Base-by-base conservation (phyloP, 2,797 vertebrate species). In the Martes flavigula region DNA sequence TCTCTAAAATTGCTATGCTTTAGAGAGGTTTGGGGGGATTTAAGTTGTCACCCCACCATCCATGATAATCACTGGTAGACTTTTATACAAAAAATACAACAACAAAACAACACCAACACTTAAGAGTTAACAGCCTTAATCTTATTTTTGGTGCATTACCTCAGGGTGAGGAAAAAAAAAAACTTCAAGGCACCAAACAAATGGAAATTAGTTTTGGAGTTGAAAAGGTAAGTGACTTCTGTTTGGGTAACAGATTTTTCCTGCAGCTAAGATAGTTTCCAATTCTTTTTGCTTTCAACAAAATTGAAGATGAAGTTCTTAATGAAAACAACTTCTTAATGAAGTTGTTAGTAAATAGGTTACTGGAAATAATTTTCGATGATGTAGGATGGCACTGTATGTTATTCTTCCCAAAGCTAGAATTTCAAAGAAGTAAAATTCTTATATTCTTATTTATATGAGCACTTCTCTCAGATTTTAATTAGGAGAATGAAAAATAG, bases 391-490 rank as follows among this genome's bases (percentile, higher is more conserved):
- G 18, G 6, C 2, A n/a, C 2, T 84, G 5, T 62, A 70, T 77
- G 51, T 32, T 85, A 66, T 30, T 38, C 13, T 93, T 97, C 4
- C 9, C 8, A 46, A 84, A 94, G 20, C 48, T 66, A 56, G 35
- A 72, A 75, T 96, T 97, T 62, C n/a, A 51, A 75, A 70, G 15
- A 77, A 87, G 87, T 86, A 82, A 87, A 72, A n/a, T 87, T 68
- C 8, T 6, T 23, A 7, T 54, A 46, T 88, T 93, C 17, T 88
- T 79, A 66, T 62, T 75, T 86, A 86, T 81, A 13, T 92, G 89
- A 87, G 0, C 40, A 96, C 51, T 2, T 91, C 68, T 75, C 30
- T 91, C 56, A 27, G 9, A 72, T 97, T 92, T 96, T 73, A 85
- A 77, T 93, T 66, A 85, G 51, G 66, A 92, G 87, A 93, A 75